These are phyloP conservation scores for Thalpophila matura DNA, from an alignment of 2,888 invertebrate species.

Conservation along the genomic window DNA sequence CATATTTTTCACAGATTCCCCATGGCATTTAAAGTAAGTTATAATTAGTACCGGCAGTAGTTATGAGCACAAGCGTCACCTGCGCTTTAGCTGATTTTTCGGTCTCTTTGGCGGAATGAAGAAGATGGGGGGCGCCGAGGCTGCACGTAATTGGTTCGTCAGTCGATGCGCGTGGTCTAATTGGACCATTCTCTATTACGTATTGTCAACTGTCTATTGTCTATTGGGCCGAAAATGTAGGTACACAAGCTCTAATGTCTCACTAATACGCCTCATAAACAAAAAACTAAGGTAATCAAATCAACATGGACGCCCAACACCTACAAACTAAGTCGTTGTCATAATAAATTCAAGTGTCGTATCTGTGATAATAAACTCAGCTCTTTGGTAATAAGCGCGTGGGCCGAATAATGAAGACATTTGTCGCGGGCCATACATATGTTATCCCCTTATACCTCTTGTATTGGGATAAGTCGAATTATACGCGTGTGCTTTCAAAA, in stretches of 20 bases:
- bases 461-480: conserved; percentile 26
- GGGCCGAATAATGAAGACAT: conserved; percentile 86
- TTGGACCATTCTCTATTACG: no score
- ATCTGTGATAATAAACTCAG: conserved; percentile 60
- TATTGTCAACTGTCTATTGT: no score
- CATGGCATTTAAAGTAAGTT: no score
- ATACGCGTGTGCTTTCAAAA: conserved; percentile 21
- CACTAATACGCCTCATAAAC: conserved; percentile 39
- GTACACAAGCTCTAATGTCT: conserved; percentile 20
- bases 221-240: no score
- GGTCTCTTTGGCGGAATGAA: no score
- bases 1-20: no score
- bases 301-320: conserved; percentile 48
- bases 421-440: conserved; percentile 73
- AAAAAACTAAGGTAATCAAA: conserved; percentile 27
- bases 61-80: no score
- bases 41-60: no score
- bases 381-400: conserved; percentile 72
- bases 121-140: no score
- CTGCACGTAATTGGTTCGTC: no score
- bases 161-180: no score
- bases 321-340: conserved; percentile 42
- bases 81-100: no score
- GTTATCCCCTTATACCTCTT: conserved; percentile 66
- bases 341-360: conserved; percentile 60